These are phyloP conservation scores for Drosophila prolongata DNA, from an alignment of 2,888 invertebrate species.

Conservation along the genomic window DNA sequence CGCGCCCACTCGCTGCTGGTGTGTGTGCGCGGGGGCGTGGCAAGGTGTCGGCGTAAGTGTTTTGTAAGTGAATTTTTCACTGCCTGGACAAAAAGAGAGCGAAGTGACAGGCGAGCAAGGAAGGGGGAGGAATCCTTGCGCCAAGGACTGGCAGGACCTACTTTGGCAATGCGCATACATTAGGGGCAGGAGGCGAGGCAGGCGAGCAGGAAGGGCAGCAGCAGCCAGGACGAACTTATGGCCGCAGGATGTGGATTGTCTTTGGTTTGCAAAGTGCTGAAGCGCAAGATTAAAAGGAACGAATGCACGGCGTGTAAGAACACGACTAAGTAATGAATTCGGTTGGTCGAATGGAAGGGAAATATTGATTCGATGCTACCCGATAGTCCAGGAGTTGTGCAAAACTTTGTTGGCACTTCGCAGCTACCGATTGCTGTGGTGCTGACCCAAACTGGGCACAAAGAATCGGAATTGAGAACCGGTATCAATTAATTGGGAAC, in stretches of 20 bases:
- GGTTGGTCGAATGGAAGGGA: constrained; percentile 10
- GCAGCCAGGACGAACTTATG: constrained; percentile 30
- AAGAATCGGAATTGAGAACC: neutral
- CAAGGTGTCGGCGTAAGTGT: constrained; percentile 66
- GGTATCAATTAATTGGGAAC: constrained; percentile 27
- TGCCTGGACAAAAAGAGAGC: constrained; percentile 20
- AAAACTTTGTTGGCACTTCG: neutral
- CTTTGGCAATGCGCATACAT: constrained; percentile 53
- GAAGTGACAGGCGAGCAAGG: constrained; percentile 32
- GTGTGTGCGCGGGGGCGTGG: constrained; percentile 30
- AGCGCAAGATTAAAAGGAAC: constrained; percentile 11
- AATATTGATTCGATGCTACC: constrained; percentile 1
- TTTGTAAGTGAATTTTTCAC: constrained; percentile 68
- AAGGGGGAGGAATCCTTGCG: neutral
- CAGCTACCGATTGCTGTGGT: neutral
- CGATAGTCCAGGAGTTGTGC: constrained; percentile 4
- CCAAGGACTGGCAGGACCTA: constrained; percentile 35
- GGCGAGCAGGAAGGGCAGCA: neutral
- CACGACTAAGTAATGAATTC: constrained; percentile 35
- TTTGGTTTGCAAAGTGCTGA: constrained; percentile 32
- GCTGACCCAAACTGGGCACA: neutral
- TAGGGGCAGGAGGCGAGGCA: constrained; percentile 12
- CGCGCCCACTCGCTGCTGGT: constrained; percentile 10
- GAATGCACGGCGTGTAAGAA: constrained; percentile 22
- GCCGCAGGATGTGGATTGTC: constrained; percentile 33